Conservation (phyloP, 2,888 invertebrate species). For the Ethmia dodecea region DNA sequence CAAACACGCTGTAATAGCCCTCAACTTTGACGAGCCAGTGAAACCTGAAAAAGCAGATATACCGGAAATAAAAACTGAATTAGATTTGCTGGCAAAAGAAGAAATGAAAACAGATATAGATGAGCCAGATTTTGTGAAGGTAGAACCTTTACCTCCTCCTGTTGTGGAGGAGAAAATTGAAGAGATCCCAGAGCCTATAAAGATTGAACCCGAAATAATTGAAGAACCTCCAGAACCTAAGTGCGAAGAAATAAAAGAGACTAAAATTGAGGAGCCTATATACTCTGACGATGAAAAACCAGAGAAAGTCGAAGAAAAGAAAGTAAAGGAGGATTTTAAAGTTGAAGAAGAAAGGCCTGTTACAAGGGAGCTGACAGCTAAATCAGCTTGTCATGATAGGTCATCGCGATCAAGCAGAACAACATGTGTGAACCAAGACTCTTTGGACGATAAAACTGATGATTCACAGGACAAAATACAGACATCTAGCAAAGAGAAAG, state of each 20-base stretch:
- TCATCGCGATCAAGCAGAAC: constrained; percentile 60
- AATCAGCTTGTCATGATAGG: constrained; percentile 64
- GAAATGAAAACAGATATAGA: constrained; percentile 64
- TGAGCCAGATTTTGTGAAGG: constrained; percentile 53
- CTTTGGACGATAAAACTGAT: constrained; percentile 70
- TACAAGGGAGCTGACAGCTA: constrained; percentile 51
- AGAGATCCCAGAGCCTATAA: constrained; percentile 18
- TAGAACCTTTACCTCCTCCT: constrained; percentile 25
- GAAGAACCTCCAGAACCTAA: constrained; percentile 19
- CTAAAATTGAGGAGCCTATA: constrained; percentile 20
- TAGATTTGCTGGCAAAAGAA: constrained; percentile 63
- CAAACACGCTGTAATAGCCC: constrained; percentile 36
- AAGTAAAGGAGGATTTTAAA: constrained; percentile 18
- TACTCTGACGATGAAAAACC: constrained; percentile 37
- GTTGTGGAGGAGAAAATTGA: constrained; percentile 30
- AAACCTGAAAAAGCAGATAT: constrained; percentile 41
- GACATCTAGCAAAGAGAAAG: constrained; percentile 49
- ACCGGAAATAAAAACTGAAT: constrained; percentile 48
- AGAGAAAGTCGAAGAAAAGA: constrained; percentile 27
- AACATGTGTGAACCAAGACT: constrained; percentile 57
- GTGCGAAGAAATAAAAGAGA: constrained; percentile 30
- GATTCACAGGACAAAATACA: constrained; percentile 67
- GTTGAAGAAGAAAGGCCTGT: constrained; percentile 37
- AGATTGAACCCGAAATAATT: not conserved
- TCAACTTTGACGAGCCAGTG: constrained; percentile 50